Base-by-base conservation (phyloP, 2,888 invertebrate genomes). In the Hipparchia semele region DNA sequence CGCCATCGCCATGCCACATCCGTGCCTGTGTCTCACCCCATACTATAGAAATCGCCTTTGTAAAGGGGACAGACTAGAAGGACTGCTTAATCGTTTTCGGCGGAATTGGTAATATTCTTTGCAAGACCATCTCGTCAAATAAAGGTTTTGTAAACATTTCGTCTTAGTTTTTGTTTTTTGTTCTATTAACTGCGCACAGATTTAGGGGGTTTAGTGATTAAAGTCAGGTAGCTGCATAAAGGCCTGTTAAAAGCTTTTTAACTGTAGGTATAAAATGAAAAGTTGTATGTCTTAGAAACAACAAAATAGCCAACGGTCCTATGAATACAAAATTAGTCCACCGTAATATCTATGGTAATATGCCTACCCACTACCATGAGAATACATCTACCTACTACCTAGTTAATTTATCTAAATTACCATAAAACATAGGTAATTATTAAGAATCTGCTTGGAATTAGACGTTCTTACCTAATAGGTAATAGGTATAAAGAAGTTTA, bases 11-110 rank as follows among this genome's bases (percentile, higher is more conserved):
- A 64, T 62, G 62, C 68, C 64, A 58, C 59, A 73, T 74, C 74
- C 75, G 67, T 60, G 62, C 68, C 72, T 73, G 73, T 69, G 68
- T 60, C 60, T 70, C 73, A 77, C 77, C 78, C 77, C 73, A 71
- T 76, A 65, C 77, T 61, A 71, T 77, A 72, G 74, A 67, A 71
- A 73, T 71, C 9, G 51, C 51, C 56, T 53, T 73, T 71, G 68
- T 65, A 68, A 73, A 71, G 70, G 54, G 60, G 68, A 67, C 73
- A 70, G 67, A 51, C 39, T 23, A 23, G 23, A 23, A 65, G 64
- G 73, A 49, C 59, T 71, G 60, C 51, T 68, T 70, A 70, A 59
- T 54, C 51, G 53, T 59, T 73, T 65, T 65, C 70, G 23, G 46
- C 23, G 9, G 51, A 65, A 60, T 59, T 39, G 39, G 39, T 39